These are phyloP conservation scores for Drosophila hydei DNA, from an alignment of 1,140 invertebrate species.

Conservation along the genomic window DNA sequence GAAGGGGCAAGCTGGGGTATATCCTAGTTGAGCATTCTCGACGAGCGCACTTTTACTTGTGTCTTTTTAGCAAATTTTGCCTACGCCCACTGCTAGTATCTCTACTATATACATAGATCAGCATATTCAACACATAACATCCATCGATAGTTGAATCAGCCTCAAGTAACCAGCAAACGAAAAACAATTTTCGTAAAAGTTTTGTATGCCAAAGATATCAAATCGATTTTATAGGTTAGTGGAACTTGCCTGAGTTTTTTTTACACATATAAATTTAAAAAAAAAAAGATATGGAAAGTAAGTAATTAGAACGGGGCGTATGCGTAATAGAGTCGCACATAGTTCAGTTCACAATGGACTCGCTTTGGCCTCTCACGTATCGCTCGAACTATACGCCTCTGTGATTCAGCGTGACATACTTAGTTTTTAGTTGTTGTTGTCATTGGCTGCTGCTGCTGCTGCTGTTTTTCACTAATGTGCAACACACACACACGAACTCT, in stretches of 20 bases:
- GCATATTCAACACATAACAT: too few relatives aligned
- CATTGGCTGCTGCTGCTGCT: conserved; percentile 62
- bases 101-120: too few relatives aligned
- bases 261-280: background rate
- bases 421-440: conserved; percentile 57
- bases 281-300: background rate
- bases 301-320: conserved; percentile 30
- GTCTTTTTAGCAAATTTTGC: too few relatives aligned
- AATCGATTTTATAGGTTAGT: background rate
- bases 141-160: too few relatives aligned
- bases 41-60: too few relatives aligned
- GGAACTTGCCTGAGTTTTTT: background rate
- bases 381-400: conserved; percentile 53
- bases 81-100: too few relatives aligned
- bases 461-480: conserved; percentile 28
- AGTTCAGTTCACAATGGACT: conserved; percentile 21
- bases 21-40: too few relatives aligned
- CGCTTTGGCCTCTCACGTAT: conserved; percentile 16
- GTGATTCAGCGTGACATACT: conserved; percentile 73
- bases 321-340: conserved; percentile 29
- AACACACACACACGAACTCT: conserved; percentile 24
- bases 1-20: too few relatives aligned
- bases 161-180: too few relatives aligned
- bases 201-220: too few relatives aligned
- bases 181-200: too few relatives aligned